These are phyloP conservation scores for Plebejus melissa DNA, from an alignment of 2,888 invertebrate genomes.

Conservation along the genomic window DNA sequence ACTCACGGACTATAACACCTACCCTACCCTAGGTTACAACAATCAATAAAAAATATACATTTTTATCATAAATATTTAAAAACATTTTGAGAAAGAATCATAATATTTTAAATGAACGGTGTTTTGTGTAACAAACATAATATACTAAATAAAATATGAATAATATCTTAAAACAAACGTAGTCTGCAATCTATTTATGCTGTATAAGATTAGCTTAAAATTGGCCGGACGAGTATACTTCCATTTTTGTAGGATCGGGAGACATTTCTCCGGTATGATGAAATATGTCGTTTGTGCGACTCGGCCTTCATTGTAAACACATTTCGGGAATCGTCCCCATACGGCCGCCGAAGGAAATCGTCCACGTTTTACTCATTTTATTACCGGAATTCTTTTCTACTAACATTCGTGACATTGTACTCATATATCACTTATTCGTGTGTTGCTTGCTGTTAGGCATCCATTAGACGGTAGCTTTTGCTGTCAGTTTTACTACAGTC, in stretches of 20 bases:
- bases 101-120: too few species aligned
- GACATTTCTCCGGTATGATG: constrained; percentile 69
- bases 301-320: constrained; percentile 72
- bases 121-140: background rate
- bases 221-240: constrained; percentile 55
- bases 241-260: constrained; percentile 56
- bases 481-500: too few species aligned
- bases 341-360: constrained; percentile 57
- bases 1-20: too few species aligned
- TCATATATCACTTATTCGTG: background rate
- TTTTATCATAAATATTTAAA: too few species aligned
- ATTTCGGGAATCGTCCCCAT: constrained; percentile 68
- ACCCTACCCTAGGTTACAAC: too few species aligned
- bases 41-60: too few species aligned
- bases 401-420: constrained; percentile 37
- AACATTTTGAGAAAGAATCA: too few species aligned
- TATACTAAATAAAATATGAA: background rate
- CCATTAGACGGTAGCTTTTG: too few species aligned
- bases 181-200: background rate
- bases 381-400: constrained; percentile 52
- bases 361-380: constrained; percentile 60
- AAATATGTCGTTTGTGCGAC: constrained; percentile 66
- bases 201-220: background rate
- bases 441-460: too few species aligned
- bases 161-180: background rate